Evolutionary conservation across 35 echinoderm and acorn worm genomes (phyloP).

Genomic region (Diadema setosum): DNA sequence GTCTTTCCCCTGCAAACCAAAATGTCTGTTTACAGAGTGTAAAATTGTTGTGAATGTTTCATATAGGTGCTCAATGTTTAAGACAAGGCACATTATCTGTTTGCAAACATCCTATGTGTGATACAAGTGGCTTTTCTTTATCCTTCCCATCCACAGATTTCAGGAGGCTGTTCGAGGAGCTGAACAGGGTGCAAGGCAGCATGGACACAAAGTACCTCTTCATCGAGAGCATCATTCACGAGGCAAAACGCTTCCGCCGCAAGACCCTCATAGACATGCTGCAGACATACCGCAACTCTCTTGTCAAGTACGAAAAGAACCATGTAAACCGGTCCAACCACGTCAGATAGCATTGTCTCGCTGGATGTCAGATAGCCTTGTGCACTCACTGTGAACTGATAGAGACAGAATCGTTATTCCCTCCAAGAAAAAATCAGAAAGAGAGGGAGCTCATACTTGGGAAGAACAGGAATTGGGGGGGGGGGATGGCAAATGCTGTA

Average conservation of each 20-base stretch:
- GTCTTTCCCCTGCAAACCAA: too few relatives aligned
- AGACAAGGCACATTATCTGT: too few relatives aligned
- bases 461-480: too few relatives aligned
- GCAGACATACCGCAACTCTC: conserved; percentile 50
- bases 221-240: conserved; percentile 86
- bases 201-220: conserved; percentile 87
- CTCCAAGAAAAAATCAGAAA: too few relatives aligned
- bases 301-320: conserved; percentile 54
- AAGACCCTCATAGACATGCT: conserved; percentile 75
- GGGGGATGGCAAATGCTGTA: too few relatives aligned
- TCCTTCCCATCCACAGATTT: conserved; percentile 66
- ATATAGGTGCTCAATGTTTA: too few relatives aligned
- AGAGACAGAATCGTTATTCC: too few relatives aligned
- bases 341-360: conserved; percentile 6
- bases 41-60: too few relatives aligned
- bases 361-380: background rate
- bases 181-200: conserved; percentile 66
- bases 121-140: too few relatives aligned
- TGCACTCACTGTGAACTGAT: conserved; percentile 13
- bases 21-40: too few relatives aligned
- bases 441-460: too few relatives aligned
- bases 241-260: conserved; percentile 87
- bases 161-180: conserved; percentile 63
- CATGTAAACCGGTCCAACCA: conserved; percentile 2
- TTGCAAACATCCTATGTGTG: too few relatives aligned